These are phyloP conservation scores for Oryzias javanicus DNA, from an alignment of 2,113 vertebrate species.

Conservation along the genomic window DNA sequence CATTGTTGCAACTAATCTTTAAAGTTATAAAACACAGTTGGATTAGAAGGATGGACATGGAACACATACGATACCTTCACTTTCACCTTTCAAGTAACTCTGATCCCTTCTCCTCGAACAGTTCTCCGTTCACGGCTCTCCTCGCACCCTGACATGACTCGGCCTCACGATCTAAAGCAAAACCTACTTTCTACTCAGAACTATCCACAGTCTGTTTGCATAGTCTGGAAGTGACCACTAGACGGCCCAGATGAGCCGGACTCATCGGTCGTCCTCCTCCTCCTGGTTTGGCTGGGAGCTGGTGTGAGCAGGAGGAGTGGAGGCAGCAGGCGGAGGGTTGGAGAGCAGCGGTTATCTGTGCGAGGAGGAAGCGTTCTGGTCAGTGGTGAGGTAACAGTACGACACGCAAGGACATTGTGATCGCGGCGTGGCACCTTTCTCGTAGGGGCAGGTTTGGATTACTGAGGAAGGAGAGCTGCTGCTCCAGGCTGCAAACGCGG, in stretches of 20 bases:
- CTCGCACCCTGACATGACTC: too few relatives aligned
- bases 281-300: background rate
- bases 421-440: slow-evolving; percentile 70
- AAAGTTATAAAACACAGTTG: too few relatives aligned
- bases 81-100: slow-evolving; percentile 41
- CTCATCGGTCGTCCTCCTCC: background rate
- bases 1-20: slow-evolving; percentile 22
- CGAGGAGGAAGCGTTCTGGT: slow-evolving; percentile 1
- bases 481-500: slow-evolving; percentile 90
- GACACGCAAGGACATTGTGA: too few relatives aligned
- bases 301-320: slow-evolving; percentile 13
- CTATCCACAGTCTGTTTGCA: slow-evolving; percentile 68
- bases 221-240: slow-evolving; percentile 65
- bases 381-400: background rate
- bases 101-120: slow-evolving; percentile 2
- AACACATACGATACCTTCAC: slow-evolving; percentile 7
- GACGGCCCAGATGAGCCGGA: background rate
- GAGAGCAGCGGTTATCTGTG: slow-evolving; percentile 63
- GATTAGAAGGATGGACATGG: too few relatives aligned
- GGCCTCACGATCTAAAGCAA: slow-evolving; percentile 26
- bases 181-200: slow-evolving; percentile 35
- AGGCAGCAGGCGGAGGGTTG: slow-evolving; percentile 12
- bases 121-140: slow-evolving; percentile 2
- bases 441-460: slow-evolving; percentile 73
- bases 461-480: slow-evolving; percentile 85